A percentile compares a stretch with the other conserved stretches of the same genome.
phyloP scores from a whole-genome alignment of 2,113 vertebrate genomes.

The Petrocephalus zakoni region DNA sequence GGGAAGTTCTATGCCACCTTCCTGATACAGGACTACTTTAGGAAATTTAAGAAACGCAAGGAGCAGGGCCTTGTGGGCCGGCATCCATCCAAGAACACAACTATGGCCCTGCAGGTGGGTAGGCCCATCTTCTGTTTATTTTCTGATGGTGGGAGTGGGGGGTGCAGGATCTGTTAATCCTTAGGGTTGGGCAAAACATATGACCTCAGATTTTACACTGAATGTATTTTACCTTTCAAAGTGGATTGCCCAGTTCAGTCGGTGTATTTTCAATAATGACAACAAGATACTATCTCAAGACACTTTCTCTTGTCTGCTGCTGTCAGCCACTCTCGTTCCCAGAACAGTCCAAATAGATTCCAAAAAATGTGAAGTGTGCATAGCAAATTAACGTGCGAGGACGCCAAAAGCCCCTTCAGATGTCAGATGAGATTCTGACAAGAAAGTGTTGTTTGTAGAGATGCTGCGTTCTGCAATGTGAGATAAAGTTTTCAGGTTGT shows the following conservation, averaged over 20 bases:
- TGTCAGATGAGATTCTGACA: background rate
- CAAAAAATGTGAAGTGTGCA: background rate
- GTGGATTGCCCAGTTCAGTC: background rate
- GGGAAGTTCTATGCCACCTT: constrained; percentile 99
- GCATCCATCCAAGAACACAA: constrained; percentile 89
- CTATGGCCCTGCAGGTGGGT: constrained; percentile 95
- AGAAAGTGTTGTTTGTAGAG: background rate
- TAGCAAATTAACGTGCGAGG: background rate
- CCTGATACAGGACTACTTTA: constrained; percentile 99
- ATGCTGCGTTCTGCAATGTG: background rate
- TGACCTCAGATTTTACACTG: background rate
- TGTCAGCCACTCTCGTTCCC: background rate
- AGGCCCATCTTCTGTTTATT: background rate
- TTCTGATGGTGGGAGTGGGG: background rate
- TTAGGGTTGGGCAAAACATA: background rate
- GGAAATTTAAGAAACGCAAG: constrained; percentile 99
- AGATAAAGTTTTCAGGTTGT: background rate
- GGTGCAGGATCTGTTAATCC: background rate
- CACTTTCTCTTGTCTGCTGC: background rate
- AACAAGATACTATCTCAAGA: background rate
- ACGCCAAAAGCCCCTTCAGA: background rate
- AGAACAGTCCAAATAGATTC: background rate
- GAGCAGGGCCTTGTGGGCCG: constrained; percentile 97
- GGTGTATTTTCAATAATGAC: background rate
- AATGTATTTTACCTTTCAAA: background rate